A percentile compares a stretch with the other conserved stretches of the same genome.
phyloP scores from a whole-genome alignment of 64 coral and sea anemone species.

The Pachyseris speciosa region DNA sequence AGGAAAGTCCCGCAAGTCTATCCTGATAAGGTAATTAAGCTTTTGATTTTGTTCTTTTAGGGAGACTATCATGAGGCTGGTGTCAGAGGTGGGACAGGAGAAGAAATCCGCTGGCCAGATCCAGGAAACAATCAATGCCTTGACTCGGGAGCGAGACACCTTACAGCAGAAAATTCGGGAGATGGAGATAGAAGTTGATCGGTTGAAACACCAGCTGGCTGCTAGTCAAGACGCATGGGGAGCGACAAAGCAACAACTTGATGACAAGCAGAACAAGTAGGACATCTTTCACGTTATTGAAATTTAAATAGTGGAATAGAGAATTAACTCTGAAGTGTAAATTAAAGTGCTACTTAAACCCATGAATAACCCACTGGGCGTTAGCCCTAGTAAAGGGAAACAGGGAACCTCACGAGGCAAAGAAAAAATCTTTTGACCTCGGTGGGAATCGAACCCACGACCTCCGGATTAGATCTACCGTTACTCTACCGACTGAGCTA shows the following conservation, averaged over 20 bases:
- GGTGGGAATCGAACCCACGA: too few relatives aligned
- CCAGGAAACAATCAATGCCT: constrained; percentile 67
- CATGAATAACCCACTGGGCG: too few relatives aligned
- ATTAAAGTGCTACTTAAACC: too few relatives aligned
- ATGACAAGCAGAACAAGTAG: constrained; percentile 88
- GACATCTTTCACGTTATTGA: not conserved
- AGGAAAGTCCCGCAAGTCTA: too few relatives aligned
- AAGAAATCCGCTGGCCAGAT: constrained; percentile 83
- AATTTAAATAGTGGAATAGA: too few relatives aligned
- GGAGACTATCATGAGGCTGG: constrained; percentile 97
- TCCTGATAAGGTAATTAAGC: not conserved
- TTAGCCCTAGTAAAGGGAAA: too few relatives aligned
- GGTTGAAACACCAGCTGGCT: constrained; percentile 76
- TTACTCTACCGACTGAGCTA: too few relatives aligned
- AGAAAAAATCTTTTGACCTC: too few relatives aligned
- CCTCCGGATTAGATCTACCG: too few relatives aligned
- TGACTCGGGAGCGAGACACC: constrained; percentile 76
- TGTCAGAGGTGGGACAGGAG: constrained; percentile 93
- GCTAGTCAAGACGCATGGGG: constrained; percentile 97
- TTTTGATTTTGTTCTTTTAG: constrained; percentile 33
- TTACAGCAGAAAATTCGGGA: constrained; percentile 86
- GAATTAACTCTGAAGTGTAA: too few relatives aligned
- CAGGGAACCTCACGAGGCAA: too few relatives aligned
- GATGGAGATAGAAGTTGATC: constrained; percentile 81
- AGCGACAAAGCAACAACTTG: constrained; percentile 64